phyloP scores from a whole-genome alignment of 92 coral and sea anemone genomes.

The Virgularia gustaviana region DNA sequence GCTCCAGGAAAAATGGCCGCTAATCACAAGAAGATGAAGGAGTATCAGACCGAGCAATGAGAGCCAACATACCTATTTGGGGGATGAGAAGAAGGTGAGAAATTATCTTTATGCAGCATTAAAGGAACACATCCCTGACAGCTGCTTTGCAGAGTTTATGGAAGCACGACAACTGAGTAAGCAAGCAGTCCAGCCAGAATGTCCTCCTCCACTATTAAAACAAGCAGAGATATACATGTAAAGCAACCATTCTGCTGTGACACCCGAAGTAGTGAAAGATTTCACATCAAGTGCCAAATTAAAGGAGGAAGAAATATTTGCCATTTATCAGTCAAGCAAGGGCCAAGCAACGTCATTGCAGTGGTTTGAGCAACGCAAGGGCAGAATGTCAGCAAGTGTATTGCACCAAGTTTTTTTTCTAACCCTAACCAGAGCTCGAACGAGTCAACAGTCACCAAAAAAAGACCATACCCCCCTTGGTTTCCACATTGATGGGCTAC shows the following conservation, averaged over 20 bases:
- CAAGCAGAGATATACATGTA: background rate
- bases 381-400: constrained; percentile 46
- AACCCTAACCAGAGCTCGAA: constrained; percentile 26
- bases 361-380: constrained; percentile 40
- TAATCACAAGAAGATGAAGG: background rate
- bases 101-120: background rate
- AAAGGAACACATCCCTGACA: background rate
- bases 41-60: background rate
- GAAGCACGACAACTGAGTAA: background rate
- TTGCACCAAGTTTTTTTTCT: constrained; percentile 41
- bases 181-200: background rate
- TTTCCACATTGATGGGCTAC: background rate
- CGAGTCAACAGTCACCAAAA: background rate
- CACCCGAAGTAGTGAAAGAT: background rate
- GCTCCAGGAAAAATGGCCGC: background rate
- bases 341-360: constrained; percentile 42
- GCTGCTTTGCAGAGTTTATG: background rate
- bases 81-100: background rate
- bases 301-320: background rate
- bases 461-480: background rate
- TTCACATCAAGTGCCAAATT: background rate
- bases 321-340: constrained; percentile 7
- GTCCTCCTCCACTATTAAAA: background rate
- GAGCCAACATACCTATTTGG: background rate
- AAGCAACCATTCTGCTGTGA: background rate